phyloP scores from a whole-genome alignment of 2,113 vertebrate genomes.

The Dascyllus trimaculatus region DNA sequence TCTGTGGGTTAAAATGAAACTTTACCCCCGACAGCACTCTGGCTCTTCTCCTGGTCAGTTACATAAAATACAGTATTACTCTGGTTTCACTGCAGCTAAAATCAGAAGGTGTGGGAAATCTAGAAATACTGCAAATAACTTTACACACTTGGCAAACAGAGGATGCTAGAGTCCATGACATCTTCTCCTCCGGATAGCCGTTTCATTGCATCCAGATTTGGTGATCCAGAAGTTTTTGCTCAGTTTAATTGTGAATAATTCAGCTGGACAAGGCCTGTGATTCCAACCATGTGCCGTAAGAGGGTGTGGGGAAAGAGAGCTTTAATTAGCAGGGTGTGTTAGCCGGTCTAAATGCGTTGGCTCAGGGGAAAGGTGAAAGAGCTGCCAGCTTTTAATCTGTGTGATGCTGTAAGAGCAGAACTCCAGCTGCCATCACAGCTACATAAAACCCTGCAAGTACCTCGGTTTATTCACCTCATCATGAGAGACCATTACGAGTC shows the following conservation, averaged over 20 bases:
- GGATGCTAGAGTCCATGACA: neutral
- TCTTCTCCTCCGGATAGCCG: neutral
- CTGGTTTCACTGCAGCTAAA: neutral
- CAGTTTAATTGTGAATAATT: conserved; percentile 23
- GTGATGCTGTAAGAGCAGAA: conserved; percentile 17
- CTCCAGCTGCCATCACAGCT: conserved; percentile 9
- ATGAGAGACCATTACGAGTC: neutral
- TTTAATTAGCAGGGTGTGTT: conserved; percentile 55
- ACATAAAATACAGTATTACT: conserved; percentile 10
- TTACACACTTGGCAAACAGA: neutral
- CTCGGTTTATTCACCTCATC: neutral
- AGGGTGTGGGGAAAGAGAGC: conserved; percentile 55
- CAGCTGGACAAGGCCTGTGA: conserved; percentile 32
- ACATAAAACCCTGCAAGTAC: neutral
- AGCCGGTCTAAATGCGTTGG: conserved; percentile 23
- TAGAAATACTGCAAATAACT: neutral
- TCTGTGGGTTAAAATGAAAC: conserved; percentile 37
- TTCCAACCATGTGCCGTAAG: conserved; percentile 56
- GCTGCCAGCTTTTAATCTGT: conserved; percentile 29
- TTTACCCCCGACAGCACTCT: neutral
- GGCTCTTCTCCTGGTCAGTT: neutral
- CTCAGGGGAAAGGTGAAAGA: conserved; percentile 34
- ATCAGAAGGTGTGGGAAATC: conserved; percentile 15
- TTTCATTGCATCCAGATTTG: conserved; percentile 23
- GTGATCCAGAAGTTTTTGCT: conserved; percentile 17